These are phyloP conservation scores for Nemurella pictetii DNA, from an alignment of 2,888 invertebrate species.

Conservation along the genomic window DNA sequence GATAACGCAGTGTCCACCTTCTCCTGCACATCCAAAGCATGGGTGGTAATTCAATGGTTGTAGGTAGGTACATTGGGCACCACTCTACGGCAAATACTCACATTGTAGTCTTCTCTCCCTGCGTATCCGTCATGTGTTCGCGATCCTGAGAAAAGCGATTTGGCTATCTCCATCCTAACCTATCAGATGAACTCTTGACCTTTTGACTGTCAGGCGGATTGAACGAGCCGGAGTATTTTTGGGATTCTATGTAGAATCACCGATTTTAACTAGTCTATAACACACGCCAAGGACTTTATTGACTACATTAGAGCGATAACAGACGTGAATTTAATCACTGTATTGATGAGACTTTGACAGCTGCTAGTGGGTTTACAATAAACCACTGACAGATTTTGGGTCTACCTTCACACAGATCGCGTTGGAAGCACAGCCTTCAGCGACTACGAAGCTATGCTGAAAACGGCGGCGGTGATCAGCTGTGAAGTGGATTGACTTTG, in stretches of 20 bases:
- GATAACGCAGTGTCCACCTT: conserved; percentile 78
- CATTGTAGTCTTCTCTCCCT: conserved; percentile 79
- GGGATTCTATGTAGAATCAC: not conserved
- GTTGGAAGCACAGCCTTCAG: not conserved
- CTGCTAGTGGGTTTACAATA: not conserved
- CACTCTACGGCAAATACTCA: conserved; percentile 52
- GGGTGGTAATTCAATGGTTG: not conserved
- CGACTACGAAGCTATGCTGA: no score
- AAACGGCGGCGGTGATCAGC: not conserved
- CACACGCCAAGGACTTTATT: not conserved
- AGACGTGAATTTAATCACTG: not conserved
- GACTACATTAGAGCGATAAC: not conserved
- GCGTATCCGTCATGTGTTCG: conserved; percentile 89
- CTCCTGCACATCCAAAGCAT: conserved; percentile 56
- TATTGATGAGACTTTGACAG: not conserved
- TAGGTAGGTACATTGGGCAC: not conserved
- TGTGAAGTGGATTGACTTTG: not conserved
- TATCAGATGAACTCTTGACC: not conserved
- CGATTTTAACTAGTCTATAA: not conserved
- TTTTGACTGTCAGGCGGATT: not conserved
- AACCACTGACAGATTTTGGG: no score
- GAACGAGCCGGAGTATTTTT: not conserved
- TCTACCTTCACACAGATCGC: no score
- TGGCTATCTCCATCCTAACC: conserved; percentile 81
- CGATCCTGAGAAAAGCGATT: conserved; percentile 80